phyloP scores from a whole-genome alignment of 1,140 invertebrate species.

The Vanessa atalanta region DNA sequence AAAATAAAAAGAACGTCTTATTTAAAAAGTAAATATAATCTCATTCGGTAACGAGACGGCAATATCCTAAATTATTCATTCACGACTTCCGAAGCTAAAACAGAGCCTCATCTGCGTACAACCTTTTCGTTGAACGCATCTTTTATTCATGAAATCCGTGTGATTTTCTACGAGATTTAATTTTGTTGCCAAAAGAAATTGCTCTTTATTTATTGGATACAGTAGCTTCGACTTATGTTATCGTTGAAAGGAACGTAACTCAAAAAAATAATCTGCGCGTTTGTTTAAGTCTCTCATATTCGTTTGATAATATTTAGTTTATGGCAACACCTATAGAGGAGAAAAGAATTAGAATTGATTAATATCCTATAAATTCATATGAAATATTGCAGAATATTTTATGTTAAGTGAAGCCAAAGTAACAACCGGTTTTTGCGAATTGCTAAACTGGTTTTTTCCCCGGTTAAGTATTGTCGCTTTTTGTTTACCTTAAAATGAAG shows the following conservation, averaged over 20 bases:
- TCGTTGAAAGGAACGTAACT: neutral
- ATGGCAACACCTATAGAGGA: too few relatives aligned
- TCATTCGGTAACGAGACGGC: conserved; percentile 1
- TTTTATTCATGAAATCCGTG: conserved; percentile 64
- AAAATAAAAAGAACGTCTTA: neutral
- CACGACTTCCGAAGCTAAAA: conserved; percentile 57
- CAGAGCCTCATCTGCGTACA: conserved; percentile 58
- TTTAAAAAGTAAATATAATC: conserved; percentile 3
- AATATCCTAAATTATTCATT: conserved; percentile 63
- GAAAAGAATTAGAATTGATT: too few relatives aligned
- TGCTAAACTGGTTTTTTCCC: conserved; percentile 4
- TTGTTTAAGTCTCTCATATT: too few relatives aligned
- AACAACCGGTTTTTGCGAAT: conserved; percentile 24
- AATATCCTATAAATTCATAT: too few relatives aligned
- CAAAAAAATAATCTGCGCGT: too few relatives aligned
- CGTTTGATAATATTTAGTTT: too few relatives aligned
- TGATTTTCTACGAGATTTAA: conserved; percentile 61
- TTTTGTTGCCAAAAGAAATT: conserved; percentile 44
- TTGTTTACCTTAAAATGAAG: neutral
- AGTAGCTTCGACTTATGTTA: conserved; percentile 10
- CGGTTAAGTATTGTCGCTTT: neutral
- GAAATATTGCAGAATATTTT: neutral
- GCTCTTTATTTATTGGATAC: conserved; percentile 40
- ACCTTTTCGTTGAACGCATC: conserved; percentile 44
- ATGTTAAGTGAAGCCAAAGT: neutral